Base-by-base conservation (phyloP, 2,797 vertebrate species). In the Cossypha polioptera region DNA sequence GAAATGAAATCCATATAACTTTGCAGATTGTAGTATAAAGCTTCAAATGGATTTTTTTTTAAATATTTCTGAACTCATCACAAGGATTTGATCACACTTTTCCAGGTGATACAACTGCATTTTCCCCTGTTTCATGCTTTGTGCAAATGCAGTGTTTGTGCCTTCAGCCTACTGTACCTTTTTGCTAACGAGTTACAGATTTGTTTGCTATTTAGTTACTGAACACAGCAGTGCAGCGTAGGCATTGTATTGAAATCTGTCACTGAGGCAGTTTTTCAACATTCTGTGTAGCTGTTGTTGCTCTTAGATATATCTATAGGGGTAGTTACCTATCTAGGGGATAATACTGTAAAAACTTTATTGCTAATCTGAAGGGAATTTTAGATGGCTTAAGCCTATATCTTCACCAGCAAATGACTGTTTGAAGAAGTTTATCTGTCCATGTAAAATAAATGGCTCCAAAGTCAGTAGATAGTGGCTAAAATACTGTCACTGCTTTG, bases 1-100 rank as follows among this genome's bases (percentile, higher is more conserved):
- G 38, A 53, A 86, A n/a, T 6, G n/a, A 82, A 48, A 67, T 16
- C 5, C 8, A 9, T 26, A 5, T 48, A 28, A 43, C 9, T 5
- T 18, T 71, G 8, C 8, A 61, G 35, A 38, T 19, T 66, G 17
- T 62, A 35, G 33, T 77, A 19, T 35, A 84, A 51, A 43, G 50
- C 26, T 58, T 85, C 5, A 4, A 11, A 16, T 38, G 3, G 18
- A 13, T 13, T 25, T 33, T 0, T 10, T 10, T 29, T 0, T 9
- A n/a, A n/a, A 36, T 11, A 43, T 79, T 87, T 82, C 11, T 75
- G 42, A 20, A 19, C 12, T 78, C 9, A 43, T 48, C 22, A 29
- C 15, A 67, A 79, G 25, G 35, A 43, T 74, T 82, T 81, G 11
- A 5, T 62, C 62, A 36, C 14, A 57, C 12, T 48, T 35, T 88